Evolutionary conservation across 2,113 vertebrate genomes (phyloP), one percentile per base, ranked within the genome.

Genomic region (Heterochromis multidens): DNA sequence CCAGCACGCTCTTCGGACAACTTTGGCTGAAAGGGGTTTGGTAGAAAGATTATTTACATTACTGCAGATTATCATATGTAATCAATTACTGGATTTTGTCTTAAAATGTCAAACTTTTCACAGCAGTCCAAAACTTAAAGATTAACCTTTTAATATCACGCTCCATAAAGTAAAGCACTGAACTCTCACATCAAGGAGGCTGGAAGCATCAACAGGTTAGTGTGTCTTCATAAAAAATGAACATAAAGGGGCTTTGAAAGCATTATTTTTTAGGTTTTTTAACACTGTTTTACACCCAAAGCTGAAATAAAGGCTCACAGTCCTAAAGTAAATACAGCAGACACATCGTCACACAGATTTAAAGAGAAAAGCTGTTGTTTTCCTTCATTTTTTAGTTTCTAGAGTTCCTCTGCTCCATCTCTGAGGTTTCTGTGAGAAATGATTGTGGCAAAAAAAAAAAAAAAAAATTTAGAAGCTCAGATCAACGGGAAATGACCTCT

Each of bases 401-500:
- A 9, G 9, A 23, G 63, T 5, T 67, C 7, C 37, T 70, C 37
- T 4, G 65, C 23, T 2, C 8, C 5, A 5, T 49, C 67, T 52
- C 67, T 52, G 25, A 52, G 43, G 6, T 1, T 72, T 46, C 16
- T 72, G 65, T 46, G 65, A 46, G 25, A 72, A 31, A 72, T 1
- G 1, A 70, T 7, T 4, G 3, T 27, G 16, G 14, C 14, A 49
- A 14, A 17, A 49, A 1, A 14, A 49, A 17, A 86, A 37, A n/a
- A n/a, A n/a, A n/a, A n/a, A n/a, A n/a, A 57, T 82, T 78, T 29
- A 33, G n/a, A 23, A 3, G 8, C 4, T 70, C 31, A 23, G 56
- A 61, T 37, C 58, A 77, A 60, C 82, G 72, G 85, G 83, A 91
- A 91, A 84, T 83, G 84, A 91, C 87, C 85, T 67, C 85, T 49